These are phyloP conservation scores for Stomorhina lunata DNA, from an alignment of 2,888 invertebrate species.

Conservation along the genomic window DNA sequence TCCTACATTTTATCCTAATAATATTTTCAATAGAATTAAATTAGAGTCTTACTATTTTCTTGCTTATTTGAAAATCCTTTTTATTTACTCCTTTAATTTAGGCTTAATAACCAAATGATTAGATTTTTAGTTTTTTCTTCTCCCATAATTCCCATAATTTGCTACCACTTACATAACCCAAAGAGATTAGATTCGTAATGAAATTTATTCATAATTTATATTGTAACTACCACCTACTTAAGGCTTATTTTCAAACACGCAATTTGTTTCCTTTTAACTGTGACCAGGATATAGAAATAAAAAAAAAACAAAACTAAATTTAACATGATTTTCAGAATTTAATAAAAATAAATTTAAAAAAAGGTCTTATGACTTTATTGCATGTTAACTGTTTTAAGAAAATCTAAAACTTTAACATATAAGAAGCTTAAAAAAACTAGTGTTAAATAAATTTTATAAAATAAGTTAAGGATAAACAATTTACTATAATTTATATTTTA, in stretches of 20 bases:
- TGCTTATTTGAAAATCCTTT: neutral
- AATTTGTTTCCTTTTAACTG: neutral
- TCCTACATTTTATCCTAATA: neutral
- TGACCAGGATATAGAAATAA: neutral
- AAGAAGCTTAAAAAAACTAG: neutral
- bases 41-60: too few species aligned
- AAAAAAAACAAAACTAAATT: neutral
- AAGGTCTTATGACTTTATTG: conserved; percentile 17
- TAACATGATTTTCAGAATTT: conserved; percentile 12
- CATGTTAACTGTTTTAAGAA: neutral
- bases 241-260: neutral
- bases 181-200: conserved; percentile 20
- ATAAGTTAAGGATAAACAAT: too few species aligned
- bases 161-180: neutral
- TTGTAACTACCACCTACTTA: neutral
- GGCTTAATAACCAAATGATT: neutral
- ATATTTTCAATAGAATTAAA: too few species aligned
- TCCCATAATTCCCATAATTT: neutral
- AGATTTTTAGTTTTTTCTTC: neutral
- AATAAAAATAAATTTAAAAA: neutral
- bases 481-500: too few species aligned
- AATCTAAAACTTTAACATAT: neutral
- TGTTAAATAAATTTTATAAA: too few species aligned
- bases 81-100: neutral
- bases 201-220: conserved; percentile 40